Evolutionary conservation across 2,113 vertebrate species (phyloP).

Genomic region (Channa argus): DNA sequence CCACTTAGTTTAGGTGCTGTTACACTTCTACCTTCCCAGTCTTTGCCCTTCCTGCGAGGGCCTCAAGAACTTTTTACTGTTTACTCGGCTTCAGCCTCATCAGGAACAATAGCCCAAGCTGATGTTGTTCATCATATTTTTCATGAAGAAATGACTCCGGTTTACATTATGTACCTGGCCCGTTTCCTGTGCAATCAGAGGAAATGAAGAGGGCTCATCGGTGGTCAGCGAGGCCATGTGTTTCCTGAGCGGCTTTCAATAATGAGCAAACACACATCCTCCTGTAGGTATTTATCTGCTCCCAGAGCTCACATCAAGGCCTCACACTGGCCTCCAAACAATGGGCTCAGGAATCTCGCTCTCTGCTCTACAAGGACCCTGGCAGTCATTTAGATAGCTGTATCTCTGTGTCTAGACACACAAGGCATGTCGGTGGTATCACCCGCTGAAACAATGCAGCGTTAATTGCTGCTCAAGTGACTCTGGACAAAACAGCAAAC

Average conservation of each 20-base stretch:
- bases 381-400: constrained; percentile 79
- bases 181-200: constrained; percentile 54
- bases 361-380: constrained; percentile 53
- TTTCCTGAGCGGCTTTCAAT: constrained; percentile 71
- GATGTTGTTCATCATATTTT: too few species aligned
- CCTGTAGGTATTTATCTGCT: constrained; percentile 72
- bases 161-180: constrained; percentile 47
- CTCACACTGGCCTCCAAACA: constrained; percentile 70
- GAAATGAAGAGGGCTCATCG: constrained; percentile 62
- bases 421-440: constrained; percentile 44
- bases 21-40: too few species aligned
- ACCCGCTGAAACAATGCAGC: constrained; percentile 65
- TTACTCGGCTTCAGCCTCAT: too few species aligned
- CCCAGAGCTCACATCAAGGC: constrained; percentile 71
- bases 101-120: too few species aligned
- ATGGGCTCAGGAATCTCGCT: constrained; percentile 72
- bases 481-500: constrained; percentile 46
- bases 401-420: constrained; percentile 79
- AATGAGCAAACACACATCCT: constrained; percentile 73
- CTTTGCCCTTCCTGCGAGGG: too few species aligned
- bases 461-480: constrained; percentile 52
- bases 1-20: too few species aligned
- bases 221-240: constrained; percentile 56
- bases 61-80: too few species aligned
- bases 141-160: neutral